Evolutionary conservation across 2,797 vertebrate species (phyloP).

Genomic region (Orestias chungarensis): DNA sequence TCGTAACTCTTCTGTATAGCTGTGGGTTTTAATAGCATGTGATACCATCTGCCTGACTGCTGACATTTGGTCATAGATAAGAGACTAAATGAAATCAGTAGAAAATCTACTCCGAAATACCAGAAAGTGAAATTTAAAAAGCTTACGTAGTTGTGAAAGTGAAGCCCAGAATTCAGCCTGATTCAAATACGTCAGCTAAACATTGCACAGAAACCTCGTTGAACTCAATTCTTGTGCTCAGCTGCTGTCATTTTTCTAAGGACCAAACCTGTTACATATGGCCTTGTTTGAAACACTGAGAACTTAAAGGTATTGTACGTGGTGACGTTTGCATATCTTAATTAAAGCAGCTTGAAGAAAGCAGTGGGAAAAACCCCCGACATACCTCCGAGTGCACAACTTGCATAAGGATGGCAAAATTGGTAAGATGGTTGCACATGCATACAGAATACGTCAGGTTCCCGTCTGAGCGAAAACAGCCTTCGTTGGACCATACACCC

Average conservation of each 20-base stretch:
- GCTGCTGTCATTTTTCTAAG: neutral
- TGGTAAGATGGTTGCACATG: conserved; percentile 95
- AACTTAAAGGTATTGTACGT: no score
- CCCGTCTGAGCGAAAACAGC: conserved; percentile 85
- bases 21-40: neutral
- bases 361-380: neutral
- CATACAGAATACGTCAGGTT: conserved; percentile 89
- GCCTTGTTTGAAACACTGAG: neutral
- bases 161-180: neutral
- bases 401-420: conserved; percentile 99
- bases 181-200: neutral
- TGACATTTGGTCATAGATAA: neutral
- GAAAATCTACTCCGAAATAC: neutral
- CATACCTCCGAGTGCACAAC: conserved; percentile 94
- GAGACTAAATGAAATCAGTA: neutral
- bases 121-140: neutral
- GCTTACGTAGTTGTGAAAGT: no score
- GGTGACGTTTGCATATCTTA: neutral
- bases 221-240: no score
- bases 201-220: neutral
- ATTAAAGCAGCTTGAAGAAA: neutral
- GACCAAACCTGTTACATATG: neutral
- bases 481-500: conserved; percentile 90
- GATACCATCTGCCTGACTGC: neutral
- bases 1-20: neutral